Conservation (phyloP, 2,113 vertebrate genomes). For the Odontophorus gujanensis region DNA sequence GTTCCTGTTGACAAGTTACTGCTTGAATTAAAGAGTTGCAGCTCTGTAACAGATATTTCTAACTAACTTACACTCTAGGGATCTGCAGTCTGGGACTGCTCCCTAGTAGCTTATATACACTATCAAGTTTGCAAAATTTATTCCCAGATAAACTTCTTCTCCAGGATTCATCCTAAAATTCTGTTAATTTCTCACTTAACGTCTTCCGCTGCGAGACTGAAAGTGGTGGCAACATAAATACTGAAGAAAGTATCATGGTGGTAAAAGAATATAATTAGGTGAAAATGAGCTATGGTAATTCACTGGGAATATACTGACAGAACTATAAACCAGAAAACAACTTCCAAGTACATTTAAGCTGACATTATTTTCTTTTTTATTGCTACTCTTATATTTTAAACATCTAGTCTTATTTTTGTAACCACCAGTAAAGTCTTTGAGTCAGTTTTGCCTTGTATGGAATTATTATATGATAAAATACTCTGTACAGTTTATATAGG, state of each 20-base stretch:
- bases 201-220: neutral
- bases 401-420: neutral
- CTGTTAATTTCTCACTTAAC: neutral
- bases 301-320: neutral
- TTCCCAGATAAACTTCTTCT: neutral
- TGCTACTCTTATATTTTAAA: neutral
- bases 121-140: neutral
- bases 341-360: neutral
- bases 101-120: neutral
- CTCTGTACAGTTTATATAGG: neutral
- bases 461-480: neutral
- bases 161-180: neutral
- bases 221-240: neutral
- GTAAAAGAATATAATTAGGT: neutral
- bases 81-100: neutral
- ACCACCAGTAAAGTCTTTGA: neutral
- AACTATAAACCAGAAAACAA: neutral
- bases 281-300: neutral
- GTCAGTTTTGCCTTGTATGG: neutral
- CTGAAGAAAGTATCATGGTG: neutral
- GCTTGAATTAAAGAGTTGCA: neutral
- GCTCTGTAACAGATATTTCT: neutral
- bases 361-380: neutral
- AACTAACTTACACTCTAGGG: neutral
- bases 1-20: neutral